phyloP scores from a whole-genome alignment of 2,888 invertebrate genomes.

The Acleris cristana region DNA sequence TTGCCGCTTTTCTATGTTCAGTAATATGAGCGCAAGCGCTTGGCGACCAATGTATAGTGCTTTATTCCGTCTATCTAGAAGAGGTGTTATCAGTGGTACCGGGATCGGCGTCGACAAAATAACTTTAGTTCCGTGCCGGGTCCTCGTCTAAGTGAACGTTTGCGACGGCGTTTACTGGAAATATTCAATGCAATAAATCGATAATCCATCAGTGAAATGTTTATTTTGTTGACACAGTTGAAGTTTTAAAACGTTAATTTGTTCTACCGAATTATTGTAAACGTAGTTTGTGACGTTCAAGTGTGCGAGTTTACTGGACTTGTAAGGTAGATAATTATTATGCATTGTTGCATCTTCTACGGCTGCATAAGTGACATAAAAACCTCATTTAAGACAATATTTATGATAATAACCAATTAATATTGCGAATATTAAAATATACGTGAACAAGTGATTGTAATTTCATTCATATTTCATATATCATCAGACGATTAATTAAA shows the following conservation, averaged over 20 bases:
- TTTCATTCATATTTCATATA: no score
- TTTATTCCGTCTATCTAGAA: conserved; percentile 47
- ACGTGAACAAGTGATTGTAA: no score
- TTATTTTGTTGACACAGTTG: conserved; percentile 21
- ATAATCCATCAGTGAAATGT: conserved; percentile 35
- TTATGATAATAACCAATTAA: no score
- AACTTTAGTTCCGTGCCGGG: conserved; percentile 72
- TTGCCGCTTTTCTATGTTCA: conserved; percentile 37
- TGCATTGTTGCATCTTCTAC: conserved; percentile 28
- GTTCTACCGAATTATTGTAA: conserved; percentile 32
- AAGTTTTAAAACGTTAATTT: conserved; percentile 38
- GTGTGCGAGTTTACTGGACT: conserved; percentile 47
- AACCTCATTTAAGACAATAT: no score
- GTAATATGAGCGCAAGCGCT: conserved; percentile 3
- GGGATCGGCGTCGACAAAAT: conserved; percentile 63
- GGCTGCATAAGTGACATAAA: conserved; percentile 6
- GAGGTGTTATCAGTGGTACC: conserved; percentile 44
- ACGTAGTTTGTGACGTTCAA: conserved; percentile 39
- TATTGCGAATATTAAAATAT: no score
- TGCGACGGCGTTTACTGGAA: conserved; percentile 35
- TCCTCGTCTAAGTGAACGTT: conserved; percentile 65
- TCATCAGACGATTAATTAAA: no score
- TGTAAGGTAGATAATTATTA: conserved; percentile 43
- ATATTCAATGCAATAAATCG: conserved; percentile 31
- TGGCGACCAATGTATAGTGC: conserved; percentile 53